phyloP scores from a whole-genome alignment of 92 coral and sea anemone species.

The Blastomussa wellsi region DNA sequence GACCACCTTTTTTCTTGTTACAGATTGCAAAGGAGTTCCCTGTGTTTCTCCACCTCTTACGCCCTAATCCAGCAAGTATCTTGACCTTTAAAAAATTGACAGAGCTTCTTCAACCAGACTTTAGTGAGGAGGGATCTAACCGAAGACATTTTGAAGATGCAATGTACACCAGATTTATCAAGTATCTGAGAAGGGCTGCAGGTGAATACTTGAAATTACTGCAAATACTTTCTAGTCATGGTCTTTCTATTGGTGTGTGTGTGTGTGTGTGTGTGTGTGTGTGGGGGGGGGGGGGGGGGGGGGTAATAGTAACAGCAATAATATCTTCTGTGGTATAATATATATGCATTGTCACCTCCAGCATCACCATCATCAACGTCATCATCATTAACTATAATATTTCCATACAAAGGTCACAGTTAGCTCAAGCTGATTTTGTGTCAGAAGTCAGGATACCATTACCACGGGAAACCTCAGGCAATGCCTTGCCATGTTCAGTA shows the following conservation, averaged over 20 bases:
- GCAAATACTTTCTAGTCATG: not conserved
- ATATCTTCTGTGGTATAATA: not conserved
- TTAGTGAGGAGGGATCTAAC: constrained; percentile 45
- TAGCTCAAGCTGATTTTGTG: not conserved
- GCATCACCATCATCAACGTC: not conserved
- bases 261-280: not conserved
- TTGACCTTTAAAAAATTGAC: constrained; percentile 38
- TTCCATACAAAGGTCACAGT: not conserved
- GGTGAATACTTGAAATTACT: constrained; percentile 11
- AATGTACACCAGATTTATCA: constrained; percentile 33
- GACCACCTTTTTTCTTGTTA: not conserved
- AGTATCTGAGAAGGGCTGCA: constrained; percentile 51
- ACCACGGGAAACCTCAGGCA: not conserved
- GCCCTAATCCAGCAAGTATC: constrained; percentile 11
- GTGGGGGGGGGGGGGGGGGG: not conserved
- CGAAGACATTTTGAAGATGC: constrained; percentile 37
- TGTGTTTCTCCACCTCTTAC: too few species aligned
- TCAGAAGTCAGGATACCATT: not conserved
- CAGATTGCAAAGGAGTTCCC: constrained; percentile 40
- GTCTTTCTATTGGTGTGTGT: too few species aligned
- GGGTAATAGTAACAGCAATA: not conserved
- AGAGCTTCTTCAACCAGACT: constrained; percentile 21
- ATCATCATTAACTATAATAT: too few species aligned
- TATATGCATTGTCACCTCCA: not conserved
- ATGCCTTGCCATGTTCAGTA: not conserved